These are phyloP conservation scores for Catharus fuscescens DNA, from an alignment of 2,113 vertebrate genomes.

Conservation along the genomic window DNA sequence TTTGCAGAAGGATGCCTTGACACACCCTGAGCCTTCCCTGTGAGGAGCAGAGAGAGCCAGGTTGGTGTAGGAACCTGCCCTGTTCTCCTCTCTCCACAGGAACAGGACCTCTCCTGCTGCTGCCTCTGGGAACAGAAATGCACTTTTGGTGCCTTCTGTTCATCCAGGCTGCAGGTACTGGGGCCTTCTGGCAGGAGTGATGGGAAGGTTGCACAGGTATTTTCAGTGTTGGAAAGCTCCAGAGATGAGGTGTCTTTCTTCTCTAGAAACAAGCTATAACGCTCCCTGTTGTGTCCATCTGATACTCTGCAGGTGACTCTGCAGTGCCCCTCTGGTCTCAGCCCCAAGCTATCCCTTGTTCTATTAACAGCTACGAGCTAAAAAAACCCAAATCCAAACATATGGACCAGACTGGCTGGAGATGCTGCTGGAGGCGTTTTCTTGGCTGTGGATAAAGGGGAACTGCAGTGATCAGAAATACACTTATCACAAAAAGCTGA, in stretches of 20 bases:
- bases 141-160: neutral
- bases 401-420: neutral
- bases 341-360: neutral
- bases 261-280: rapidly evolving
- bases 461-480: neutral
- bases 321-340: neutral
- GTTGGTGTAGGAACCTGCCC: rapidly evolving
- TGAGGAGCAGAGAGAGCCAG: neutral
- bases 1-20: neutral
- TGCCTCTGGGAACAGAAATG: neutral
- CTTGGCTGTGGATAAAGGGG: neutral
- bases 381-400: neutral
- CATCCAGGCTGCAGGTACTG: neutral
- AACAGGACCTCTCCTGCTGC: neutral
- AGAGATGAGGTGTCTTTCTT: neutral
- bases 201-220: neutral
- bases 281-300: neutral
- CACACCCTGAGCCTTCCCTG: rapidly evolving
- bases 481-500: neutral
- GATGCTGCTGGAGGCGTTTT: neutral
- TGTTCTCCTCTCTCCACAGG: rapidly evolving
- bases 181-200: neutral
- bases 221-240: neutral
- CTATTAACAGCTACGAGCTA: neutral
- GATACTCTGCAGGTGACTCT: neutral